Evolutionary conservation across 2,888 invertebrate species (phyloP), one percentile per base, ranked within the genome.

Genomic region (Dorcus parallelipipedus): DNA sequence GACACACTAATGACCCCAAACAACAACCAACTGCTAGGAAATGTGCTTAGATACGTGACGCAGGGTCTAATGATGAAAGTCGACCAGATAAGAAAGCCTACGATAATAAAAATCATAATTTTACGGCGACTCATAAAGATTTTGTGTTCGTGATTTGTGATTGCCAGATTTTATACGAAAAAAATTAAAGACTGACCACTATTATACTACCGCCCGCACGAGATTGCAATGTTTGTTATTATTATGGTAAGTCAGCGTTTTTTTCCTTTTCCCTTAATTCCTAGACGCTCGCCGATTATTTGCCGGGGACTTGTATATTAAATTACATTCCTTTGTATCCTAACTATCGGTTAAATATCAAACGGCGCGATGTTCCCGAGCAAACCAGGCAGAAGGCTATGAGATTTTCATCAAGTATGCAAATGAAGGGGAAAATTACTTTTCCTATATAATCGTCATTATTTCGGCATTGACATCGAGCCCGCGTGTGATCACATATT

Each of bases 401-500:
- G 78, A 72, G 76, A 78, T 77, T 79, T 78, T 78, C 79, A 79
- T 79, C 76, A 78, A 78, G 76, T 77, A 78, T 78, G 78, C 76
- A 78, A 78, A 78, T 79, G 77, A 78, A 73, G 76, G 77, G 72
- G 78, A 78, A 79, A 78, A 79, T 78, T 77, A 79, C 78, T 79
- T 79, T 79, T 78, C 78, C 79, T 76, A 78, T 79, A 78, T 78
- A 78, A 78, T 79, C 77, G 78, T 79, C 78, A 79, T 79, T 78
- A 79, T 79, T 79, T 78, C 76, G 74, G 71, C 78, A 79, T 79
- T 77, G 79, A 78, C 79, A 78, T 78, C 76, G 68, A 67, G 69
- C 68, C 69, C 64, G 71, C 69, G 70, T 71, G 73, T 69, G 75
- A 76, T 73, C 73, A 74, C 73, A 77, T 77, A 76, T 76, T 77